These are phyloP conservation scores for Sternotherus odoratus DNA, from an alignment of 2,797 vertebrate genomes.

Conservation along the genomic window DNA sequence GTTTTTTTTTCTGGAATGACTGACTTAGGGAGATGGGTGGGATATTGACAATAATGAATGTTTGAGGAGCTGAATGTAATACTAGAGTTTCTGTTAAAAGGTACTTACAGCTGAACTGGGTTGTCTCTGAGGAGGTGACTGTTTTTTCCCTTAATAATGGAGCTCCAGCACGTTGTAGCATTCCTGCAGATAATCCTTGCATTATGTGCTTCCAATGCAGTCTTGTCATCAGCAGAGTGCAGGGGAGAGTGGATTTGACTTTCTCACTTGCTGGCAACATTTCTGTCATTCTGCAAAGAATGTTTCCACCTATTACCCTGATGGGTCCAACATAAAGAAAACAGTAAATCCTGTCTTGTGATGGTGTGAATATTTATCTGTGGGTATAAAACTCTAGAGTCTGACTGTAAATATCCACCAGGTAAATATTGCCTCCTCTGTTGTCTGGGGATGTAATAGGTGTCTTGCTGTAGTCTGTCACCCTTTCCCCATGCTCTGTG, in stretches of 20 bases:
- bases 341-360: background rate
- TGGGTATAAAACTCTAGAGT: background rate
- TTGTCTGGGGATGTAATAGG: background rate
- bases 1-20: fast-evolving
- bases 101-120: background rate
- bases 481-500: background rate
- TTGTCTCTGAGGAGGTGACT: background rate
- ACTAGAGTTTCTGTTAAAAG: background rate
- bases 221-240: background rate
- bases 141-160: background rate
- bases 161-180: background rate
- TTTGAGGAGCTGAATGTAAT: background rate
- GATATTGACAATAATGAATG: background rate
- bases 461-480: background rate
- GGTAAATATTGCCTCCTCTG: background rate
- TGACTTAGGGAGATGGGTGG: background rate
- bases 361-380: background rate
- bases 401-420: background rate
- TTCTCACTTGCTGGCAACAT: background rate
- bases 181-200: background rate
- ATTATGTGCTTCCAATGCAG: background rate
- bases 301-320: background rate
- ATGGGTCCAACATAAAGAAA: background rate
- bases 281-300: background rate
- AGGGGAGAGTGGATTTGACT: background rate